Percentiles rank a stretch among this genome's conserved stretches.
phyloP scores from a whole-genome alignment of 2,888 invertebrate species.

The Lymantria monacha region DNA sequence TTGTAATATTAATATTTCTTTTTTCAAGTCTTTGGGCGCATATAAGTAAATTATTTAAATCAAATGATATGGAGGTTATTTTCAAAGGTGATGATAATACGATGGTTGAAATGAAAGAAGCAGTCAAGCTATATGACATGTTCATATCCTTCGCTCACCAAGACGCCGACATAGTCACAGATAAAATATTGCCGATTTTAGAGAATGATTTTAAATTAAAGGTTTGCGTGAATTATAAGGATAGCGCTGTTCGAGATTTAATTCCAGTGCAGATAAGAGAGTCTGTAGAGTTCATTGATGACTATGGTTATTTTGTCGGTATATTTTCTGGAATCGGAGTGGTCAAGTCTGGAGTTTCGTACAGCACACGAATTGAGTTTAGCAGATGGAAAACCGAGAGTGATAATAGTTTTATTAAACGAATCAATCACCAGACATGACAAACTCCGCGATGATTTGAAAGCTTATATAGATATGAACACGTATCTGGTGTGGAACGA shows the following conservation, averaged over 20 bases:
- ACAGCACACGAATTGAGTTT: no score
- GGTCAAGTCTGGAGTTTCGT: no score
- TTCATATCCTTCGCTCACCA: background rate
- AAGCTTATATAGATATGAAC: background rate
- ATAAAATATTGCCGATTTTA: background rate
- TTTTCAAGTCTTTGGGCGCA: background rate
- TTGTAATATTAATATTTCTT: background rate
- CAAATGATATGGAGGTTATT: background rate
- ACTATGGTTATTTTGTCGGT: background rate
- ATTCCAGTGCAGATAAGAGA: no score
- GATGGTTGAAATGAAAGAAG: background rate
- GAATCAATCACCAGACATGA: no score
- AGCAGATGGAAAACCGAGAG: no score
- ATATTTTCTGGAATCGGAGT: no score
- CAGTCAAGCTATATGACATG: background rate
- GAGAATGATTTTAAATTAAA: background rate
- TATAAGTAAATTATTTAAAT: background rate
- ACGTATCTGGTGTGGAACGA: background rate
- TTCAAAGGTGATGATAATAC: background rate
- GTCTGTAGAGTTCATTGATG: background rate
- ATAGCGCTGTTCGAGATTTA: no score
- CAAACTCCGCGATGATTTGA: background rate
- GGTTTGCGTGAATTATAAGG: background rate
- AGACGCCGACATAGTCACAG: background rate
- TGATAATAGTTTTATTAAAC: no score